Conservation (phyloP, 2,113 vertebrate species). For the Aythya baeri region DNA sequence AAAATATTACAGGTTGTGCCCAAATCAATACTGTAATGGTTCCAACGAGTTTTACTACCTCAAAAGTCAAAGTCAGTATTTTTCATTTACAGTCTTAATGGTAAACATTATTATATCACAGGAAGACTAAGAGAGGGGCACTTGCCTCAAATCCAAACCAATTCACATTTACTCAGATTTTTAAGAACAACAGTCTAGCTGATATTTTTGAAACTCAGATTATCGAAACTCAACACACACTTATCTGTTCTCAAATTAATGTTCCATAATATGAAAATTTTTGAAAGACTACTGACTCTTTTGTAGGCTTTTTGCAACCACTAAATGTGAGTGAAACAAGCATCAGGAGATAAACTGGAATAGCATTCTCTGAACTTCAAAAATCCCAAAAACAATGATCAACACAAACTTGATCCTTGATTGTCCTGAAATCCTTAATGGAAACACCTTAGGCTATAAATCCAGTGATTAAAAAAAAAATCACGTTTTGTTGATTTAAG, state of each 20-base stretch:
- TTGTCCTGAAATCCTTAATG: background rate
- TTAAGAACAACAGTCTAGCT: background rate
- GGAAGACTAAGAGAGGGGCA: background rate
- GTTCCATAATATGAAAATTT: background rate
- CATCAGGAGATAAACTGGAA: background rate
- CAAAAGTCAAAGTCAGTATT: background rate
- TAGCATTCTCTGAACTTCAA: background rate
- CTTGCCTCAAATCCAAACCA: background rate
- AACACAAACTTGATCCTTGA: background rate
- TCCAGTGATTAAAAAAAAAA: background rate
- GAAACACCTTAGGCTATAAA: background rate
- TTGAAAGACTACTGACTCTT: background rate
- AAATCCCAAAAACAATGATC: background rate
- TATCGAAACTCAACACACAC: background rate
- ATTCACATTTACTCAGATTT: background rate
- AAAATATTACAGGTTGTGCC: slow-evolving; percentile 20
- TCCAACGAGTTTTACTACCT: background rate
- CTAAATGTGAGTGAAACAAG: background rate
- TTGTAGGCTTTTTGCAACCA: background rate
- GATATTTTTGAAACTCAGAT: background rate
- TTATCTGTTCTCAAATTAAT: background rate
- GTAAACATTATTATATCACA: background rate
- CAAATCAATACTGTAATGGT: background rate
- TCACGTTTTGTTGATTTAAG: background rate
- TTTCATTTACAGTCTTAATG: background rate